Conservation (phyloP, 2,888 invertebrate genomes). For the Horisme vitalbata region DNA sequence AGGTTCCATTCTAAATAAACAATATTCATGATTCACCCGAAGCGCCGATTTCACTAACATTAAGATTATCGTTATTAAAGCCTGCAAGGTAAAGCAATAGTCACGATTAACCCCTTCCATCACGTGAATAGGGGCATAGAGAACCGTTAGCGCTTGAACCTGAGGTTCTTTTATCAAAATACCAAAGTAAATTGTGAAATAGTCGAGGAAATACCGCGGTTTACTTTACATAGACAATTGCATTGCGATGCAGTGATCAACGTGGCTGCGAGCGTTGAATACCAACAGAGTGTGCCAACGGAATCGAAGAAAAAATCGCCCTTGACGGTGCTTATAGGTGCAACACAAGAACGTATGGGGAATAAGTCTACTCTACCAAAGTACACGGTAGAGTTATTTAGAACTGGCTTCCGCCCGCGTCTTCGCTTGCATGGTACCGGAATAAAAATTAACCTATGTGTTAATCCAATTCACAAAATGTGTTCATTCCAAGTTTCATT, state of each 20-base stretch:
- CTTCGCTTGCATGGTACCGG: too few relatives aligned
- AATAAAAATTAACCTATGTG: too few relatives aligned
- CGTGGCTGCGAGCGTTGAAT: conserved; percentile 45
- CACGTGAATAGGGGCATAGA: conserved; percentile 21
- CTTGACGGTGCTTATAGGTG: conserved; percentile 26
- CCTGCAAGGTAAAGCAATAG: conserved; percentile 34
- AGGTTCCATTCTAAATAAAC: conserved; percentile 1
- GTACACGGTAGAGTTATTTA: too few relatives aligned
- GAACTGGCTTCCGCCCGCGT: too few relatives aligned
- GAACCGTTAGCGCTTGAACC: conserved; percentile 4
- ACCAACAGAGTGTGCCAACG: conserved; percentile 37
- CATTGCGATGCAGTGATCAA: conserved; percentile 36
- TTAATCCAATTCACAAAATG: too few relatives aligned
- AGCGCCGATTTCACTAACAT: conserved; percentile 30
- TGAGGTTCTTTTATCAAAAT: conserved; percentile 36
- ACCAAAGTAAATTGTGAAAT: conserved; percentile 41
- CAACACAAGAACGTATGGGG: conserved; percentile 9
- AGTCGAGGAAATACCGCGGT: conserved; percentile 28
- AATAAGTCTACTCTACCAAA: conserved; percentile 20
- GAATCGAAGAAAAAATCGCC: conserved; percentile 29
- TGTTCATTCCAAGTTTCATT: too few relatives aligned
- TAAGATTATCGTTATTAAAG: conserved; percentile 28
- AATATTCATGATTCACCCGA: conserved; percentile 11
- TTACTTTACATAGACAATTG: conserved; percentile 31
- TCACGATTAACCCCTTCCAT: conserved; percentile 42